Base-by-base conservation (phyloP, 53 echinoderm and acorn worm species). In the Apostichopus leukothele region DNA sequence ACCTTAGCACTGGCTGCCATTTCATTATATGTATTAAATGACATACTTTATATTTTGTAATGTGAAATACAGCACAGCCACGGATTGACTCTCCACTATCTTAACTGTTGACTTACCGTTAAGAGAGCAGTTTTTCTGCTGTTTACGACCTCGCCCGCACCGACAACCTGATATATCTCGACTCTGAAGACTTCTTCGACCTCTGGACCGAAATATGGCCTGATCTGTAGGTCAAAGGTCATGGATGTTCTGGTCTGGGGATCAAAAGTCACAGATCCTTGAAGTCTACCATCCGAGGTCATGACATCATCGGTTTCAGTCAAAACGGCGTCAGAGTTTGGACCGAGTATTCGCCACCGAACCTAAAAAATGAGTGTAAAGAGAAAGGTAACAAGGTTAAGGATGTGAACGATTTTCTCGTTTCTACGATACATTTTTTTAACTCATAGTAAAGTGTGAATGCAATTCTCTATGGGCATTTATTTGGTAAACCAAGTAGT, bases 341-440 rank as follows among this genome's bases (percentile, higher is more conserved):
- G 98, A n/a, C 98, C 98, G 0, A 98, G 94, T 78, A 98, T 93
- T 88, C 94, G 90, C 98, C 98, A 98, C 8, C 94, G 94, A 9
- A 98, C 92, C 98, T 97, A 57, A 59, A 59, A 11, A 77, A 77
- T 13, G 78, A 50, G 27, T 51, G 11, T 57, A 9, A 57, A 57
- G 10, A 9, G 57, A 10, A 57, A 5, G 57, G 57, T 57, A 1
- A 8, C 1, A 57, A 9, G 10, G 57, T 57, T 57, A 5, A 7
- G 14, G 0, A 74, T 21, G 7, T 74, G 9, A 5, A 21, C 7
- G 25, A 74, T 74, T 74, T 74, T 9, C 16, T 74, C 3, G 7
- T 39, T 39, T 39, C 39, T 39, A 39, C 39, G 39, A 39, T 39
- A 39, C 39, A 1, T 39, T 39, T 39, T 39, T 39, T 39, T 0